A percentile compares a stretch with the other conserved stretches of the same genome.
phyloP scores from a whole-genome alignment of 2,797 vertebrate genomes.

The Leuciscus waleckii region DNA sequence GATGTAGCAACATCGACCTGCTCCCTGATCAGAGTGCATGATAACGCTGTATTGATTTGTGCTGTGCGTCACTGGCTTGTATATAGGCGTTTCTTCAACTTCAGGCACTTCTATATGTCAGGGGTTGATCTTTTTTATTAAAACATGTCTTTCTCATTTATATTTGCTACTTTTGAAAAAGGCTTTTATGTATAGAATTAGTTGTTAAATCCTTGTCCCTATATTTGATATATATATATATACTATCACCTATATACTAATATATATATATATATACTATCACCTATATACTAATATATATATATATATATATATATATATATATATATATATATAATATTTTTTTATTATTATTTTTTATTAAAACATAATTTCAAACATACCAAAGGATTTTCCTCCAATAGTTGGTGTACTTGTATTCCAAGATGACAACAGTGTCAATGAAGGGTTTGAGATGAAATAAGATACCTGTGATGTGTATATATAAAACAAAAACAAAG shows the following conservation, averaged over 20 bases:
- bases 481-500: not conserved
- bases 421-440: not conserved
- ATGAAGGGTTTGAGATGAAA: not conserved
- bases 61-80: slow-evolving; percentile 59
- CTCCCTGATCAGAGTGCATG: slow-evolving; percentile 72
- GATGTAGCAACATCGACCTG: slow-evolving; percentile 48
- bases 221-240: no score
- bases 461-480: not conserved
- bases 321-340: no score
- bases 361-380: not conserved
- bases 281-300: no score
- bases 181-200: not conserved
- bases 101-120: not conserved
- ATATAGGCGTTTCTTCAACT: slow-evolving; percentile 20
- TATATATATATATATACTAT: no score
- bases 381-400: not conserved
- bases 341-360: no score
- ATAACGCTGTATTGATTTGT: slow-evolving; percentile 71
- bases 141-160: not conserved
- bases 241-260: no score
- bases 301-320: no score
- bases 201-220: no score
- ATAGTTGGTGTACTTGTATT: not conserved
- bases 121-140: not conserved
- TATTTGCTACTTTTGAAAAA: not conserved